A percentile compares a stretch with the other conserved stretches of the same genome.
Conservation (phyloP, 2,888 invertebrate genomes). For the Caenorhabditis macrosperma region DNA sequence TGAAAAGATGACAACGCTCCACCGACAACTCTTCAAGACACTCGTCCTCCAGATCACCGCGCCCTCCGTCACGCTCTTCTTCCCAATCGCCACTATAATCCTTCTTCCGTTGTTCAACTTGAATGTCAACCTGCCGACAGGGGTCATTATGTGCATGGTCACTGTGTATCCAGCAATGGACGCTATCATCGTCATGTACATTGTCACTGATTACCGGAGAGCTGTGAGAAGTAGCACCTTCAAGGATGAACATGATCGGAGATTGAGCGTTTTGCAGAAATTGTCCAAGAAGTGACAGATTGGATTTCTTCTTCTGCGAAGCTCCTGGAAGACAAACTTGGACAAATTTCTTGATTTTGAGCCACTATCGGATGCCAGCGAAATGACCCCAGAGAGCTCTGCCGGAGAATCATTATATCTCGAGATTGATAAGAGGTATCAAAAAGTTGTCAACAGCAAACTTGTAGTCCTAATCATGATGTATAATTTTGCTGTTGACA, state of each 20-base stretch:
- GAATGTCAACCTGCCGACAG: background rate
- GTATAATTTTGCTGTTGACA: background rate
- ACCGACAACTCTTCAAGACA: slow-evolving; percentile 5
- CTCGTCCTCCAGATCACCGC: background rate
- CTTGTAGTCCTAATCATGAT: background rate
- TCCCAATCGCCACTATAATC: background rate
- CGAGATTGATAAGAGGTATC: too few species aligned
- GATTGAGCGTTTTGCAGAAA: too few species aligned
- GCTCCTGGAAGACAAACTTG: too few species aligned
- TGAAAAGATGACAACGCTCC: background rate
- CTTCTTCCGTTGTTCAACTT: slow-evolving; percentile 1
- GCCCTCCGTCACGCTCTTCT: background rate
- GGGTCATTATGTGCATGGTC: background rate
- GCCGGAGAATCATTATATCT: too few species aligned
- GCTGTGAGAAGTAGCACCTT: background rate
- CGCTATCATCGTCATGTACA: slow-evolving; percentile 7
- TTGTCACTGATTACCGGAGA: slow-evolving; percentile 9
- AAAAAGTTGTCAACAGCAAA: background rate
- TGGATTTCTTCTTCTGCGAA: too few species aligned
- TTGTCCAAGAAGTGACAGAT: too few species aligned
- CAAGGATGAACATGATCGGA: too few species aligned
- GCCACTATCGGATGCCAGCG: too few species aligned
- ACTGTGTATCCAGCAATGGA: slow-evolving; percentile 24
- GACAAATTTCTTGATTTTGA: too few species aligned
- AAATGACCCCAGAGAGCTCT: too few species aligned